Base-by-base conservation (phyloP, 2,113 vertebrate genomes). In the Fregata magnificens region DNA sequence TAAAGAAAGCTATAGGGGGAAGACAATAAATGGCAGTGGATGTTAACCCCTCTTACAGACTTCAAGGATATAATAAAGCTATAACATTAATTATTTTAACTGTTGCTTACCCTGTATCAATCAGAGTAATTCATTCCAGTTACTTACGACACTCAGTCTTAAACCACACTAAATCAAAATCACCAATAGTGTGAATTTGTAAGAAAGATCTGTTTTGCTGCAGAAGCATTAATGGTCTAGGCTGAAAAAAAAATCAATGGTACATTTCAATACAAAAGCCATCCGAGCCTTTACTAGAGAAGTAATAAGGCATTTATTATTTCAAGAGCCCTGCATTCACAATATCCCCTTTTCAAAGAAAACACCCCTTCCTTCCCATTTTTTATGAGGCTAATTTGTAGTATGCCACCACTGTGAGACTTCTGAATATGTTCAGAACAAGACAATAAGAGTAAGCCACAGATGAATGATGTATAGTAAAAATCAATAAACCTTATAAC, bases 401-500 rank as follows among this genome's bases (percentile, higher is more conserved):
- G 88, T 78, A 85, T 92, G 94, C 96, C 96, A 97, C 95, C 95
- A 94, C 95, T 90, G 93, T 84, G 91, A 97, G 74, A 95, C 96
- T 97, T 98, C 70, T 90, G 89, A 97, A 96, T 96, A 71, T 94
- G 82, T 96, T 97, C 95, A 96, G 93, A 96, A 97, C 92, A 97
- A 96, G 97, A 93, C 95, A 96, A 90, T 97, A 97, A 88, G 96
- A 97, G 76, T 97, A 96, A 97, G 97, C 93, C 96, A 97, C 95
- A 95, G 97, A 98, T 97, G 97, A 98, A 97, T 98, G 97, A 98
- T 97, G 97, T 96, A 94, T 90, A 96, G 95, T 96, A 98, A 98
- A 97, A 98, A 98, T 98, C 98, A 98, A 98, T 98, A 98, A 98
- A 97, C 97, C 94, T 97, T 98, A 90, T 98, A 98, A 98, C 97